Base-by-base conservation (phyloP, 2,797 vertebrate genomes). In the Zenarchopterus dispar region DNA sequence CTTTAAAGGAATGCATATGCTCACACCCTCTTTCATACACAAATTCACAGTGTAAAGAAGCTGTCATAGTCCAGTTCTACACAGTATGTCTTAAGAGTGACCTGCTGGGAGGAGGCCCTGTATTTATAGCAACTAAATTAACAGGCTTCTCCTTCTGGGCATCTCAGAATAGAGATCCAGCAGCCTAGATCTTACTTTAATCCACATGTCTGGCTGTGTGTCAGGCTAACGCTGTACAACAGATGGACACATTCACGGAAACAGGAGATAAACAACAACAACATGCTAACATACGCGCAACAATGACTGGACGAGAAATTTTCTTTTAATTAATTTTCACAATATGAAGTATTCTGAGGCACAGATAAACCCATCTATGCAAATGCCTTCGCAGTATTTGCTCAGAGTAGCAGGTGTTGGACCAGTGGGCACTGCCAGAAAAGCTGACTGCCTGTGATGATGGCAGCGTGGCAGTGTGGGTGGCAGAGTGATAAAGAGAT, bases 51-150 rank as follows among this genome's bases (percentile, higher is more conserved):
- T 47, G 45, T 59, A 23, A 56, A 81, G 59, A 55, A 73, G 57
- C 51, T 53, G 52, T 44, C 56, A 65, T 51, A 61, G 65, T 75
- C 73, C 71, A 68, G 56, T 66, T 67, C 47, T 5, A 49, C 60
- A 55, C 66, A 70, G 73, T 5, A 33, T 68, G 62, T 76, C 59
- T 79, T 65, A 22, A 67, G 52, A 75, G 52, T 80, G 81, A 84
- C 85, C 78, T 52, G 62, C 65, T 62, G 58, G n/a, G 57, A 78
- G 46, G 74, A 83, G 41, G 60, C 83, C 57, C 58, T 60, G 67
- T 90, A 91, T 91, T 90, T 89, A 87, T 86, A 89, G 89, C 73
- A 56, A 74, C 78, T 82, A 87, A 84, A 91, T 90, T 84, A 90
- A 79, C 86, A 76, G 69, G 70, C 78, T 75, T 88, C 78, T 80